Percentiles rank a stretch among this genome's conserved stretches.
These are phyloP conservation scores for Meteorus cinctellus DNA, from an alignment of 2,888 invertebrate genomes.

Conservation along the genomic window DNA sequence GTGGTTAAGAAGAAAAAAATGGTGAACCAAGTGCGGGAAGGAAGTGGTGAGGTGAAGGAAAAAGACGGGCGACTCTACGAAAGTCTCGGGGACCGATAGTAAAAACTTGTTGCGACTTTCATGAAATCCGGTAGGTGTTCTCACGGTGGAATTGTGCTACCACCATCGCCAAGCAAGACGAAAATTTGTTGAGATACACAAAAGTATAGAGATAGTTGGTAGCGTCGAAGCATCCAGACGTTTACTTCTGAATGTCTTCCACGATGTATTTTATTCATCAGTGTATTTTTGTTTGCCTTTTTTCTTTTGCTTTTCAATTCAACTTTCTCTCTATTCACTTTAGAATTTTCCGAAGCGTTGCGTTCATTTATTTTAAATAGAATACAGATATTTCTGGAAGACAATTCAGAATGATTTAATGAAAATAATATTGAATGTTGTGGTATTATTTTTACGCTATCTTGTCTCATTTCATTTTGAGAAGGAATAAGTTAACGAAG, in stretches of 20 bases:
- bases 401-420: neutral
- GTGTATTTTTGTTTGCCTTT: slow-evolving; percentile 18
- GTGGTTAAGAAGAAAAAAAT: slow-evolving; percentile 32
- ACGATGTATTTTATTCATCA: neutral
- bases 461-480: neutral
- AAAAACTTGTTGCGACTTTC: slow-evolving; percentile 66
- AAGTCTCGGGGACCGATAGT: slow-evolving; percentile 38
- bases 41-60: slow-evolving; percentile 22
- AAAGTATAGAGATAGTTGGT: slow-evolving; percentile 36
- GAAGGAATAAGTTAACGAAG: neutral
- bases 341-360: neutral
- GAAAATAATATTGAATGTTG: neutral
- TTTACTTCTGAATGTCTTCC: slow-evolving; percentile 8
- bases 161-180: slow-evolving; percentile 32
- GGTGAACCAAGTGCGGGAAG: slow-evolving; percentile 29
- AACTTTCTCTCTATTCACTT: slow-evolving; percentile 22
- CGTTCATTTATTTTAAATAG: neutral
- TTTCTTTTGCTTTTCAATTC: slow-evolving; percentile 10
- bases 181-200: slow-evolving; percentile 35
- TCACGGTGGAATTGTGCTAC: slow-evolving; percentile 37
- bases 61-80: slow-evolving; percentile 29
- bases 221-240: neutral
- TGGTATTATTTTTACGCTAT: neutral
- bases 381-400: neutral
- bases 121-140: slow-evolving; percentile 55